Percentiles rank a stretch among this genome's conserved stretches.
Conservation (phyloP, 2,797 vertebrate genomes). For the Tarsius wallacei region DNA sequence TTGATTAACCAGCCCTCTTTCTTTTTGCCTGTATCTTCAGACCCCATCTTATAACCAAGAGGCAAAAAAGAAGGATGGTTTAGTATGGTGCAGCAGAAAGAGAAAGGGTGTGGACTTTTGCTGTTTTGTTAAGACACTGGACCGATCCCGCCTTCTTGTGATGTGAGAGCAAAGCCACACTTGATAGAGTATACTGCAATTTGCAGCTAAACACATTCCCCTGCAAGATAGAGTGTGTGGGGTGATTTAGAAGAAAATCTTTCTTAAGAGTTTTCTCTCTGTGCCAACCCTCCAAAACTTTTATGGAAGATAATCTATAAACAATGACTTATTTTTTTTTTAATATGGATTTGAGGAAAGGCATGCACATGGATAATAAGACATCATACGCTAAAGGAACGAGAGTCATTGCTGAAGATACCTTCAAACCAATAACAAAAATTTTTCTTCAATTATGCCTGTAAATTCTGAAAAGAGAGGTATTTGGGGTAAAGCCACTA, state of each 20-base stretch:
- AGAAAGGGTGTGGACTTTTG: not conserved
- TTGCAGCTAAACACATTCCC: not conserved
- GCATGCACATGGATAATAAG: not conserved
- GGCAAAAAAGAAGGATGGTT: not conserved
- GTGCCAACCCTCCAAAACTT: not conserved
- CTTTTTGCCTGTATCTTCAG: not conserved
- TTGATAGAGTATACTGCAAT: not conserved
- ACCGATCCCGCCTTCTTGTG: not conserved
- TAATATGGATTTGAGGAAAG: not conserved
- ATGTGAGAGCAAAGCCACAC: not conserved
- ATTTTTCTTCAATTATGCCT: not conserved
- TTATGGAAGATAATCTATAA: not conserved
- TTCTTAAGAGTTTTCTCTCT: not conserved
- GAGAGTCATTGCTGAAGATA: not conserved
- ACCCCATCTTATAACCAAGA: not conserved
- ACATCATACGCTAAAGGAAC: not conserved
- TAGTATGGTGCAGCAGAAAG: not conserved
- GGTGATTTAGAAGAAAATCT: not conserved
- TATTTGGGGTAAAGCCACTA: not conserved
- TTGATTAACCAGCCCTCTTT: not conserved
- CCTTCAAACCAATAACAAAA: not conserved
- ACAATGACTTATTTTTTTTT: not conserved
- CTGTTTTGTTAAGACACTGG: not conserved
- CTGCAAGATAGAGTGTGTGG: not conserved
- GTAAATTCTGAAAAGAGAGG: not conserved